Evolutionary conservation across 2,797 vertebrate species (phyloP).

Genomic region (Nothura maculosa): DNA sequence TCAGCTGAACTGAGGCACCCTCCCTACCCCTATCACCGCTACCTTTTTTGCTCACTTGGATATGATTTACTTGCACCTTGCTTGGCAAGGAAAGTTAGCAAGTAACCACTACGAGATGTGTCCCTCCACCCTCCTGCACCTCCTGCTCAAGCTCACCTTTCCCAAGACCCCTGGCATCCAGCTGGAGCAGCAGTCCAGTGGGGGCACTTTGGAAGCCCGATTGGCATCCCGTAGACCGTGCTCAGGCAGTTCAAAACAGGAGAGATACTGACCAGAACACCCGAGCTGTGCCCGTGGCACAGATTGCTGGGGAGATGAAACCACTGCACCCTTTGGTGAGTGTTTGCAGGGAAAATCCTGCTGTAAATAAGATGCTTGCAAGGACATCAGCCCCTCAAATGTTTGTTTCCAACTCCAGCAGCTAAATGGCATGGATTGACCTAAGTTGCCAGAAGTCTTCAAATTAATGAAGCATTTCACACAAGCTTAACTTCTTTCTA

Average conservation of each 20-base stretch:
- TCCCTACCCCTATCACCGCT: background rate
- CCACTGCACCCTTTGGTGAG: background rate
- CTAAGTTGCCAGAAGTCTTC: background rate
- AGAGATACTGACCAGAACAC: background rate
- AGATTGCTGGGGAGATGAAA: background rate
- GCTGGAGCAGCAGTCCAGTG: background rate
- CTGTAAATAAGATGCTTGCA: background rate
- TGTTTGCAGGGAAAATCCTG: slow-evolving; percentile 16
- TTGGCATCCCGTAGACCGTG: background rate
- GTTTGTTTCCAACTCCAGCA: background rate
- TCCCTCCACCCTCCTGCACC: background rate
- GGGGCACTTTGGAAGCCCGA: background rate
- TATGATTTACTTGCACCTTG: background rate
- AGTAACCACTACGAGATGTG: background rate
- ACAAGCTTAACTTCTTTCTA: background rate
- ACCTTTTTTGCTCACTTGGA: no score
- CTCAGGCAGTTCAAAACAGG: background rate
- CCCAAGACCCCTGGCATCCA: background rate
- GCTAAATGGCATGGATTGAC: background rate
- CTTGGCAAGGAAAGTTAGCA: background rate
- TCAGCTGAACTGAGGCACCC: background rate
- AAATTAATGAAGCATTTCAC: background rate
- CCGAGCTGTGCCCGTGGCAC: background rate
- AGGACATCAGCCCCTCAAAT: background rate
- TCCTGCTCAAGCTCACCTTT: background rate